Percentiles rank a stretch among this genome's conserved stretches.
These are phyloP conservation scores for Bos indicus DNA, from an alignment of 2,113 vertebrate species.

Conservation along the genomic window DNA sequence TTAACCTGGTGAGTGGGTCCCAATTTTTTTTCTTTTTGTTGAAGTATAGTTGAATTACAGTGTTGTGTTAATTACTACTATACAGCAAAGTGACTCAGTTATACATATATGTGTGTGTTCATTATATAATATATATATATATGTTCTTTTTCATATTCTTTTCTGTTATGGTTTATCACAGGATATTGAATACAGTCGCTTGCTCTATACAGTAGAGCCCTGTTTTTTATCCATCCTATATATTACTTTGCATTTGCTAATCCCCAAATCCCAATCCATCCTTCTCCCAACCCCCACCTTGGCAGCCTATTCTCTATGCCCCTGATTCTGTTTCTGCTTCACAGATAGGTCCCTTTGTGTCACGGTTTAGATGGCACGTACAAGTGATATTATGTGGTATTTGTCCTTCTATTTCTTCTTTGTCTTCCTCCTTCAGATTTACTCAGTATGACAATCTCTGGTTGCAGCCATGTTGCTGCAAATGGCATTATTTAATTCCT, in stretches of 20 bases:
- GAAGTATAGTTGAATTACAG: neutral
- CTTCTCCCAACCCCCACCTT: neutral
- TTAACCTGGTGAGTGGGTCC: neutral
- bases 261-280: neutral
- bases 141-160: neutral
- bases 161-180: neutral
- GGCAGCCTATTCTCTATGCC: neutral
- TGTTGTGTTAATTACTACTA: neutral
- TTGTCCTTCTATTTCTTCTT: neutral
- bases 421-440: neutral
- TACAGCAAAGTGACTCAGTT: neutral
- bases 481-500: neutral
- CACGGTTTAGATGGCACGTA: neutral
- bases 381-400: neutral
- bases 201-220: neutral
- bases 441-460: neutral
- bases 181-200: neutral
- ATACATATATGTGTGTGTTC: neutral
- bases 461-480: neutral
- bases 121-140: neutral
- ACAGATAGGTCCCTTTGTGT: neutral
- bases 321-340: neutral
- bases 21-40: neutral
- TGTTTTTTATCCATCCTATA: neutral
- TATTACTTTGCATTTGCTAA: neutral